Base-by-base conservation (phyloP, 2,797 vertebrate species). In the Myoxocephalus aenaeus region DNA sequence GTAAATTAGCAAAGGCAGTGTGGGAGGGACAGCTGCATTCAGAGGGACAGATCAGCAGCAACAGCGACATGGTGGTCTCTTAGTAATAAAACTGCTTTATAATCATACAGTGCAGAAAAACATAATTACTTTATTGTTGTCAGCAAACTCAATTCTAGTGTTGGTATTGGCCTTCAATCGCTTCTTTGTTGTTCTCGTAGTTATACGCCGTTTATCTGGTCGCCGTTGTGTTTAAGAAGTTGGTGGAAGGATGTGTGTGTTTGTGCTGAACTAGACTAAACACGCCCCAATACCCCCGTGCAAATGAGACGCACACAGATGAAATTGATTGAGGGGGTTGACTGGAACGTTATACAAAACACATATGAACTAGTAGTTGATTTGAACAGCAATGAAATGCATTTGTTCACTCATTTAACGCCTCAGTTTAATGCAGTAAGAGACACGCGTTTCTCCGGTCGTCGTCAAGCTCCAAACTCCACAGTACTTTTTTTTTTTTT, bases 21-120 rank as follows among this genome's bases (percentile, higher is more conserved):
- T 80, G 76, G 73, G 83, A 77, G 64, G 62, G 65, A 73, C 84
- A 68, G 76, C 83, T 84, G 74, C 56, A 34, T 54, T 67, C 70
- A 50, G 70, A 78, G 56, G 66, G 51, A 44, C 61, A 7, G 59
- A 75, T 3, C 46, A 70, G 59, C 80, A 46, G 59, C 65, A 50
- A 10, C 15, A 12, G 27, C 22, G 1, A n/a, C 61, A 17, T 0
- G 40, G 48, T 36, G 51, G 64, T 73, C 51, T 34, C 58, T 54
- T 7, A 8, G 25, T 14, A 14, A 32, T 48, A 36, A 59, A 69
- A 36, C n/a, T 0, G 44, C 13, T n/a, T 18, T n/a, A n/a, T 46
- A 17, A 50, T n/a, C 46, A 9, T 17, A 48, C 8, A 44, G 2
- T 48, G 7, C 2, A 22, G n/a, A 53, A 11, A 53, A 22, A 53